Conservation (phyloP, 2,113 vertebrate species). For the Zosterops lateralis region DNA sequence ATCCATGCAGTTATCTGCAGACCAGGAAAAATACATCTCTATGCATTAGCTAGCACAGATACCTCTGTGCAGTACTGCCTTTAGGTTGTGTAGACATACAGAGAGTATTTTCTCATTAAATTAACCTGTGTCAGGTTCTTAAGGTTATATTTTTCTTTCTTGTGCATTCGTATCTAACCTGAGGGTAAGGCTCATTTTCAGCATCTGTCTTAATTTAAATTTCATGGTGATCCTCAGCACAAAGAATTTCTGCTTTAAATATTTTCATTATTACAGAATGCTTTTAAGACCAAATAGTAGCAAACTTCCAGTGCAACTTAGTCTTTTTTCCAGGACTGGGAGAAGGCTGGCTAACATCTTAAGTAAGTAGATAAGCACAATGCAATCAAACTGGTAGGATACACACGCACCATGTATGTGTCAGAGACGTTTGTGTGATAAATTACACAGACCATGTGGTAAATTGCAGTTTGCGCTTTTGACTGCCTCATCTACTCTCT, state of each 20-base stretch:
- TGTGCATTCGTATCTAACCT: neutral
- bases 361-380: neutral
- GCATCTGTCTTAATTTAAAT: neutral
- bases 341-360: neutral
- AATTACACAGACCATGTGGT: conserved; percentile 54
- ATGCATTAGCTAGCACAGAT: neutral
- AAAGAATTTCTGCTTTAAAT: neutral
- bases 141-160: neutral
- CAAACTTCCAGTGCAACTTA: neutral
- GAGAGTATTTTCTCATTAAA: conserved; percentile 5
- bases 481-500: conserved; percentile 49
- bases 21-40: neutral
- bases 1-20: conserved; percentile 25
- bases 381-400: conserved; percentile 26
- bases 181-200: neutral
- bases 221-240: neutral
- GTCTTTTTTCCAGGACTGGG: neutral
- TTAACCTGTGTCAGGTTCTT: neutral
- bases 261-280: neutral
- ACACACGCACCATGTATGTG: neutral
- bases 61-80: neutral
- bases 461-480: conserved; percentile 51
- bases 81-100: neutral
- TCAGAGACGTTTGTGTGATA: conserved; percentile 39
- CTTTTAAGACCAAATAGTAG: neutral